Evolutionary conservation across 2,797 vertebrate species (phyloP), one percentile per base, ranked within the genome.

Genomic region (Urosaurus nigricauda): DNA sequence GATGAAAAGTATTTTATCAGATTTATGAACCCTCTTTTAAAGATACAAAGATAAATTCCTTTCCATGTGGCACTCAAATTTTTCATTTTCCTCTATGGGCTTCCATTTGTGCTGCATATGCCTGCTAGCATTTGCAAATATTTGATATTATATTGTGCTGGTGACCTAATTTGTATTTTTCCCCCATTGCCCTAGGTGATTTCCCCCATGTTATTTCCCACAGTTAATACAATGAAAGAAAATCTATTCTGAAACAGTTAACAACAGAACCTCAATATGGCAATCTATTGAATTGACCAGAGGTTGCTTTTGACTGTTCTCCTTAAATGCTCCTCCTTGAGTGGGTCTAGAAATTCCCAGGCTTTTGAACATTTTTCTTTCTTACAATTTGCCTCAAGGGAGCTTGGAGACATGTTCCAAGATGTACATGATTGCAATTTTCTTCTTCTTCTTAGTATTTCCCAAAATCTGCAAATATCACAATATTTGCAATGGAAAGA

Each of bases 1-100:
- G 51, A 58, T 13, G 73, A n/a, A 8, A 91, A 90, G 58, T 9
- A 70, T 53, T 43, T n/a, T 89, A 71, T 7, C 70, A 77, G 43
- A 65, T 9, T 84, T 11, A 40, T 60, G 24, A 75, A 37, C 0
- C 65, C 60, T 4, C 73, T 43, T 80, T 91, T 2, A 81, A 86
- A 47, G 6, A 11, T 68, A 26, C 32, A 9, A 58, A 53, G 11
- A 9, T 73, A 0, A 1, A 0, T 47, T 83, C 21, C 3, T 12
- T 43, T 90, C 11, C 5, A 70, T 40, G 13, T 51, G 78, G n/a
- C 65, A 19, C 2, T 17, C 7, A 88, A 84, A 75, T 86, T 40
- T 19, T 1, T 17, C 3, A 47, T 92, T 85, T 85, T 9, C 19
- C 77, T 29, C 17, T 9, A 7, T 29, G n/a, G 8, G 29, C 0